Evolutionary conservation across 2,888 invertebrate species (phyloP), one percentile per base, ranked within the genome.

Genomic region (Pollenia angustigena): DNA sequence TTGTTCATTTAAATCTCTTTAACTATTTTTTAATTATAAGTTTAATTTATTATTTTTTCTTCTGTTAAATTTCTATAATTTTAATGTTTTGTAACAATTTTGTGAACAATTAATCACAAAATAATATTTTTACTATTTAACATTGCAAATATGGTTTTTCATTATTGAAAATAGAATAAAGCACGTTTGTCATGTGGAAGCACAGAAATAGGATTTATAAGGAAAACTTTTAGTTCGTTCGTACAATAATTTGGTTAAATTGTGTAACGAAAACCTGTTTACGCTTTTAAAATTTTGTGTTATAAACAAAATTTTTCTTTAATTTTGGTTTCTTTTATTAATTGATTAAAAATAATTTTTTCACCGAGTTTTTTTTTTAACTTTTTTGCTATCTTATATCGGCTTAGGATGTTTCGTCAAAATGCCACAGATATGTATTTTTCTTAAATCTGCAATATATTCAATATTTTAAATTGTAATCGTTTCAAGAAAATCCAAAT

Each of bases 1-100:
- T 81, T 80, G 42, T 86, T 82, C 9, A 64, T 79, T 68, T 79
- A 44, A 44, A 66, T 56, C 32, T 62, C 11, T 74, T 16, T 60
- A 66, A 64, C 58, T 60, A 32, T 44, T 48, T 56, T 52, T 18
- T 54, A 81, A 4, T 10, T 46, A 81, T 82, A 78, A 76, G 75
- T 66, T 71, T 72, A 78, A 76, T 78, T 85, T 85, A 85, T 81
- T 72, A 66, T 58, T 64, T 52, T 56, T 23, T 52, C 16, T 44
- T 16, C 14, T 66, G 8, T 12, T 9, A 9, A 32, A n/a, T 32
- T 44, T 23, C 14, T n/a, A 12, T 60, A 4, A 54, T 42, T 60
- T 54, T 48, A 32, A 46, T 40, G 14, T 54, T 4, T 66, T 32
- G 2, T 44, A 76, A 54, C 12, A 6, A 23, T 16, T 62, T 42